Conservation (phyloP, 2,888 invertebrate genomes). For the Lissonota sp. region DNA sequence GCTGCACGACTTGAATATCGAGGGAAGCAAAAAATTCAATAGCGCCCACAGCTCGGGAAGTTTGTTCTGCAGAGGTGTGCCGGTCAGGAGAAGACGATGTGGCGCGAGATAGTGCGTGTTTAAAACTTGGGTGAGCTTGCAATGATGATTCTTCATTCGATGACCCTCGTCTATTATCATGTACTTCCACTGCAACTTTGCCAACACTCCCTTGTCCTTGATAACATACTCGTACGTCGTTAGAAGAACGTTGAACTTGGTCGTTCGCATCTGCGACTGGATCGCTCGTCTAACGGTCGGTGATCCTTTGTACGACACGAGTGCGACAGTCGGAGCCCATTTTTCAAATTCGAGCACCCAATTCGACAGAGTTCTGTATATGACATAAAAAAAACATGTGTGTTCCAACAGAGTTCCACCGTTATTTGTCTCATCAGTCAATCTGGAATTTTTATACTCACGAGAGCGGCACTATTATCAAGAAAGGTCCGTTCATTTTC, state of each 20-base stretch:
- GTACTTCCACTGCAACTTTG: conserved; percentile 99
- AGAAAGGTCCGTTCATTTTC: conserved; percentile 98
- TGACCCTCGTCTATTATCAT: conserved; percentile 99
- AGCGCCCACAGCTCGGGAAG: conserved; percentile 99
- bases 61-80: conserved; percentile 99
- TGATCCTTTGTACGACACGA: conserved; percentile 97
- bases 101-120: conserved; percentile 99
- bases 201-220: conserved; percentile 97
- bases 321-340: conserved; percentile 97
- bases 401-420: background rate
- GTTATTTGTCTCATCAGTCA: background rate
- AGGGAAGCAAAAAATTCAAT: conserved; percentile 98
- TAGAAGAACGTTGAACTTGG: conserved; percentile 98
- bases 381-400: background rate
- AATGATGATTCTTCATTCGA: conserved; percentile 99
- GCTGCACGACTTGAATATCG: conserved; percentile 99
- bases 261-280: conserved; percentile 94
- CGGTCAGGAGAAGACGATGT: conserved; percentile 97
- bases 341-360: conserved; percentile 99
- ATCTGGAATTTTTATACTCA: conserved; percentile 83
- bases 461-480: conserved; percentile 99
- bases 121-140: conserved; percentile 98
- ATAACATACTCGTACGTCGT: conserved; percentile 99
- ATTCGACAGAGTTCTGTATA: conserved; percentile 94
- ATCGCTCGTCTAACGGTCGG: conserved; percentile 94